Base-by-base conservation (phyloP, 2,113 vertebrate genomes). In the Solea solea region DNA sequence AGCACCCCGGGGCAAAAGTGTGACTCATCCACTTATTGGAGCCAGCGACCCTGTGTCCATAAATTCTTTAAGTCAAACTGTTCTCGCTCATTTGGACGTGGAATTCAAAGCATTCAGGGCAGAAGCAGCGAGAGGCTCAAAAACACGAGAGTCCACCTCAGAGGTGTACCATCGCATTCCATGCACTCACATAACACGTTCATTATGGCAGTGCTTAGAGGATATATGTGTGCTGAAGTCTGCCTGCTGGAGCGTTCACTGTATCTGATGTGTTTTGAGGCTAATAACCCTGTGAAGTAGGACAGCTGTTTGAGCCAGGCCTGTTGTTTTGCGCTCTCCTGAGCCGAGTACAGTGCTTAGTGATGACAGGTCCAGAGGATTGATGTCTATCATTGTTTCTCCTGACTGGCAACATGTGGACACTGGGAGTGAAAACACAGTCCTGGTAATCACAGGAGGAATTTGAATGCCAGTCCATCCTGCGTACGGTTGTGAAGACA, bases 81-180 rank as follows among this genome's bases (percentile, higher is more conserved):
- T 42, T 69, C 48, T 10, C 7, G 5, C 77, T 85, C 40, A 7
- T 84, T 84, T 41, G 51, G 64, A 80, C 1, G 40, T 77, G 42
- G 73, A 68, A 80, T 80, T 70, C 51, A 66, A 80, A 71, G 73
- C 84, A 85, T 87, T 66, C 45, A 58, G n/a, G 59, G 71, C 8
- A 70, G 53, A 55, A 82, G 72, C 55, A 71, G 49, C 11, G 5
- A 45, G 59, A 57, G 55, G 55, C 69, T 55, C 27, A 13, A 8
- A 64, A 12, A 73, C 63, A 84, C 44, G 41, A 64, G 64, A 76
- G 79, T 74, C 66, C 50, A 64, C 52, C 72, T 65, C 54, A 51
- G 28, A 70, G 73, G 57, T 65, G 21, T 11, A 42, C 34, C 41
- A 76, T 67, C 61, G 34, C 78, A 81, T 80, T 88, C 79, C 78